Base-by-base conservation (phyloP, 92 coral and sea anemone species). In the Epizoanthus fatuus region DNA sequence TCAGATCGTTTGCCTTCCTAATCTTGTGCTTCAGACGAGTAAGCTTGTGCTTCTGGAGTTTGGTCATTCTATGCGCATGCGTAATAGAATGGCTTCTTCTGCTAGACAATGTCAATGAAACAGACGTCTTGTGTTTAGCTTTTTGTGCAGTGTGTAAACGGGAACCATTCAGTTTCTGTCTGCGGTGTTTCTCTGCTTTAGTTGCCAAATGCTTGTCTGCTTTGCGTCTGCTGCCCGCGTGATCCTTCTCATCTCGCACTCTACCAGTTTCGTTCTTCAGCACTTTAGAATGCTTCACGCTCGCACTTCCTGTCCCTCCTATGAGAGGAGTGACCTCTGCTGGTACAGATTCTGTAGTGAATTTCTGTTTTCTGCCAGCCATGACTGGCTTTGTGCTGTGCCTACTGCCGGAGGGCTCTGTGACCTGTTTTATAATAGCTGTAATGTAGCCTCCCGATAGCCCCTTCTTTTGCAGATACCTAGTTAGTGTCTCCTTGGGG, bases 1-100 rank as follows among this genome's bases (percentile, higher is more conserved):
- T 95, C 71, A 95, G 63, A 8, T 85, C 73, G 66, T 93, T 95
- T 14, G 95, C 90, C 49, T 80, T 89, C 74, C 71, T 86, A 59
- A 91, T 92, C 84, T 89, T 91, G 53, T 81, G 83, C 59, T 66
- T 89, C 72, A 90, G 74, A 47, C 35, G n/a, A 5, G 68, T 72
- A 47, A 92, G 72, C 86, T 86, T 94, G 37, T 47, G 56, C 39
- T 72, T 54, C 40, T 64, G 85, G 45, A 47, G 49, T 2, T 63
- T 59, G 63, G 73, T 4, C 69, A 65, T 58, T n/a, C 20, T 80
- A 10, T 19, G 59, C 8, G 69, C 67, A 47, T 72, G 72, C 22
- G 65, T 39, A 38, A 54, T 19, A 49, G 20, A 25, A 9, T 55
- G 53, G 7, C 58, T 8, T 5, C 7, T 62, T 49, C 40, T 75